Conservation (phyloP, 2,888 invertebrate genomes). For the Nycteola revayana region DNA sequence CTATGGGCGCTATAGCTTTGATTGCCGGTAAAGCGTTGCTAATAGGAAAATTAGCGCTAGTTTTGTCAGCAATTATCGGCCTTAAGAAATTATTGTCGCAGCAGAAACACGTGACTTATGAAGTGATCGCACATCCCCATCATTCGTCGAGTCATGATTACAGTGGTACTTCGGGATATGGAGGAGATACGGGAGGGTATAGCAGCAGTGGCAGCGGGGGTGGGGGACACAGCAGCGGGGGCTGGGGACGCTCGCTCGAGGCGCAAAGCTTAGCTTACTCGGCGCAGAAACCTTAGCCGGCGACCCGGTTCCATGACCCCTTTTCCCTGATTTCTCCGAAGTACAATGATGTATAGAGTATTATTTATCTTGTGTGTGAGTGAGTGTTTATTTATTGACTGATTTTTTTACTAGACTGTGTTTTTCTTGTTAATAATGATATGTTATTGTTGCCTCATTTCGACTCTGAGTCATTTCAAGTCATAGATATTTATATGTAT, state of each 20-base stretch:
- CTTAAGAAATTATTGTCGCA: constrained; percentile 91
- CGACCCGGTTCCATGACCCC: constrained; percentile 61
- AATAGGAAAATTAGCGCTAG: constrained; percentile 92
- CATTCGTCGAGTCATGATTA: constrained; percentile 86
- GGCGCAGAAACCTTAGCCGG: constrained; percentile 85
- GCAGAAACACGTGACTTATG: constrained; percentile 93
- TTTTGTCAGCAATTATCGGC: constrained; percentile 91
- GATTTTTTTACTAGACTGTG: constrained; percentile 33
- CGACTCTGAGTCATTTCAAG: constrained; percentile 30
- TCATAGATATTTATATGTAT: constrained; percentile 25
- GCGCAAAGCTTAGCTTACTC: constrained; percentile 91
- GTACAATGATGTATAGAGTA: constrained; percentile 43
- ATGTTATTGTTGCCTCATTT: constrained; percentile 14
- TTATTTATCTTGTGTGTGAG: constrained; percentile 55
- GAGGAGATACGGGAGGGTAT: constrained; percentile 83
- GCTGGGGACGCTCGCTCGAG: constrained; percentile 90
- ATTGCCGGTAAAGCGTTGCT: constrained; percentile 93
- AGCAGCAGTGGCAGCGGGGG: constrained; percentile 76
- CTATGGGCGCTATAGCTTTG: constrained; percentile 90
- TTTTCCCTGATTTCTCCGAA: constrained; percentile 64
- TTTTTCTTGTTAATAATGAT: constrained; percentile 12
- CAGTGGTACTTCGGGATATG: constrained; percentile 83
- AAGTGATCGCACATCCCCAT: constrained; percentile 92
- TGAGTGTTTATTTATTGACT: constrained; percentile 49
- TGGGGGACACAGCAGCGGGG: constrained; percentile 80